A percentile compares a stretch with the other conserved stretches of the same genome.
Evolutionary conservation across 2,113 vertebrate species (phyloP).

Genomic region (Salvelinus fontinalis): DNA sequence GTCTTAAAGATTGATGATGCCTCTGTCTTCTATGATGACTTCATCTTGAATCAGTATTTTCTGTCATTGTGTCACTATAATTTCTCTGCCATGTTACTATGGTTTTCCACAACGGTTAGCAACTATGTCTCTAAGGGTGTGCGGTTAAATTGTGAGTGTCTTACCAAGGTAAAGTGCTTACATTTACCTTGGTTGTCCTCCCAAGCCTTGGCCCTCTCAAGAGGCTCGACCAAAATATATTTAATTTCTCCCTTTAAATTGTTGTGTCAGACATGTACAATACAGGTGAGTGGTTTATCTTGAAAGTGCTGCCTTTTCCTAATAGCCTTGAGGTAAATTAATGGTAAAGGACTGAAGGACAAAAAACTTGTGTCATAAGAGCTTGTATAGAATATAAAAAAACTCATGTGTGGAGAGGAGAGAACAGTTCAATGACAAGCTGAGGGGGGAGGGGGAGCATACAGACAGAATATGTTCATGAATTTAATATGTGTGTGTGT

Average conservation of each 20-base stretch:
- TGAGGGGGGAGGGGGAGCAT: neutral
- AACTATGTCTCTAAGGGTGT: slow-evolving; percentile 1
- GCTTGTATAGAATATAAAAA: neutral
- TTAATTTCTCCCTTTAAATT: slow-evolving; percentile 50
- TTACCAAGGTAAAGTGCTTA: slow-evolving; percentile 8
- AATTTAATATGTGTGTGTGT: neutral
- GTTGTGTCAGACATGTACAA: slow-evolving; percentile 39
- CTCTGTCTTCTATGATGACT: too few species aligned
- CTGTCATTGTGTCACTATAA: slow-evolving; percentile 26
- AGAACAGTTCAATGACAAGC: neutral
- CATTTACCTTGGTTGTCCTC: slow-evolving; percentile 64
- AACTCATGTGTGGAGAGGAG: neutral
- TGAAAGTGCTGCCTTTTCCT: slow-evolving; percentile 24
- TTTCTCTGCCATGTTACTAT: slow-evolving; percentile 24
- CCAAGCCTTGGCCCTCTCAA: slow-evolving; percentile 38
- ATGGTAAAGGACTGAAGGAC: neutral
- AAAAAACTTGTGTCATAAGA: slow-evolving; percentile 11
- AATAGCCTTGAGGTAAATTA: slow-evolving; percentile 53
- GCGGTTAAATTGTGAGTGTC: slow-evolving; percentile 15
- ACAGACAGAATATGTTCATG: neutral
- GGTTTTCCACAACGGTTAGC: slow-evolving; percentile 61
- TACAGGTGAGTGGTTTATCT: slow-evolving; percentile 47
- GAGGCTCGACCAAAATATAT: slow-evolving; percentile 59
- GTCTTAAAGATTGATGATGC: neutral
- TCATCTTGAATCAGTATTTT: neutral